Evolutionary conservation across 2,888 invertebrate genomes (phyloP).

Genomic region (Zaprionus bogoriensis): DNA sequence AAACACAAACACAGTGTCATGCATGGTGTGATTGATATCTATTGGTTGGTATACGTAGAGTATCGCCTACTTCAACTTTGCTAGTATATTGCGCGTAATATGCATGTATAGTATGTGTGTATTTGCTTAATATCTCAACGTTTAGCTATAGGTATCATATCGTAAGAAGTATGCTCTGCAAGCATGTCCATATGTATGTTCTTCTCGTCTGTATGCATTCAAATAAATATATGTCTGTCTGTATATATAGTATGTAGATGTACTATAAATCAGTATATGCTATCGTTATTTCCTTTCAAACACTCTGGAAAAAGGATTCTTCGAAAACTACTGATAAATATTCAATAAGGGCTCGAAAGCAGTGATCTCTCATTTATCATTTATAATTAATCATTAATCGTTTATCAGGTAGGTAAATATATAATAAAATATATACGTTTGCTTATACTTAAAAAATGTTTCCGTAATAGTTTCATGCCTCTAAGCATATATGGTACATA

Average conservation of each 20-base stretch:
- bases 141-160: neutral
- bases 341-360: neutral
- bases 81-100: conserved; percentile 39
- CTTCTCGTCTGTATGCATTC: neutral
- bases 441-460: conserved; percentile 45
- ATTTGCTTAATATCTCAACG: conserved; percentile 9
- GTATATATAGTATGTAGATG: neutral
- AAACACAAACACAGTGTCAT: too few species aligned
- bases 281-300: neutral
- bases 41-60: conserved; percentile 40
- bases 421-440: conserved; percentile 53
- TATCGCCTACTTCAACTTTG: conserved; percentile 48
- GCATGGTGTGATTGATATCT: too few species aligned
- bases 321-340: conserved; percentile 15
- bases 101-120: conserved; percentile 25
- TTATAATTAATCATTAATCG: too few species aligned
- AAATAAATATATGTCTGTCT: neutral
- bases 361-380: neutral
- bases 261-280: neutral
- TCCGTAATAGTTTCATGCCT: conserved; percentile 22
- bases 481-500: conserved; percentile 25
- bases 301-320: conserved; percentile 5
- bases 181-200: neutral
- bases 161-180: neutral
- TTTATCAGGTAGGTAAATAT: conserved; percentile 46